Evolutionary conservation across 2,888 invertebrate genomes (phyloP).

Genomic region (Rotaria socialis): DNA sequence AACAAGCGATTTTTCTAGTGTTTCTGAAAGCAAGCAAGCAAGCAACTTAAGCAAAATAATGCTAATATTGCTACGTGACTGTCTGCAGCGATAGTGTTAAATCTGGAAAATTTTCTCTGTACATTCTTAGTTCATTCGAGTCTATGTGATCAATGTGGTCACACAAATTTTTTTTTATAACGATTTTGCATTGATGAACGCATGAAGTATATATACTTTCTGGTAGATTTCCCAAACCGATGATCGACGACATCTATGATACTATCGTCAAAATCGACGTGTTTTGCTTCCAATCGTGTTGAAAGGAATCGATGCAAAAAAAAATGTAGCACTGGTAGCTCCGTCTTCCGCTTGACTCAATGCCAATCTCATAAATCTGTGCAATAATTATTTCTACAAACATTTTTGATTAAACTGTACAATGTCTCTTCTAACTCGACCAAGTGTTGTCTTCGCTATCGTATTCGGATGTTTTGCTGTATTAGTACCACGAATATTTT

Average conservation of each 20-base stretch:
- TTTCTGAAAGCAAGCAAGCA: no score
- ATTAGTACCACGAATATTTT: conserved; percentile 43
- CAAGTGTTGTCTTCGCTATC: conserved; percentile 43
- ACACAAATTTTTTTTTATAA: no score
- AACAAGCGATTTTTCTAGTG: no score
- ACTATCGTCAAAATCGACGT: neutral
- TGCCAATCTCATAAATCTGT: neutral
- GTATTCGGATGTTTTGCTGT: conserved; percentile 43
- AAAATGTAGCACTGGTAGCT: neutral
- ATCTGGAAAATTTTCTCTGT: no score
- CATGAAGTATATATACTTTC: no score
- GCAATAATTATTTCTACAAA: neutral
- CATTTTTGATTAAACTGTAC: neutral
- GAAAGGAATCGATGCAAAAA: neutral
- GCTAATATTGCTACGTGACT: no score
- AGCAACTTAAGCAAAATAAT: no score
- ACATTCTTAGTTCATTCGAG: no score
- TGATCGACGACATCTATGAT: neutral
- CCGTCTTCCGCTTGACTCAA: neutral
- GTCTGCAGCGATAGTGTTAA: no score
- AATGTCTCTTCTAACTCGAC: conserved; percentile 37
- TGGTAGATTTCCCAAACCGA: no score
- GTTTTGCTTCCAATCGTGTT: neutral
- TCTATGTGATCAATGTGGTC: no score
- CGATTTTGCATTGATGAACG: no score